Conservation (phyloP, 2,797 vertebrate species). For the Fundulus diaphanus region DNA sequence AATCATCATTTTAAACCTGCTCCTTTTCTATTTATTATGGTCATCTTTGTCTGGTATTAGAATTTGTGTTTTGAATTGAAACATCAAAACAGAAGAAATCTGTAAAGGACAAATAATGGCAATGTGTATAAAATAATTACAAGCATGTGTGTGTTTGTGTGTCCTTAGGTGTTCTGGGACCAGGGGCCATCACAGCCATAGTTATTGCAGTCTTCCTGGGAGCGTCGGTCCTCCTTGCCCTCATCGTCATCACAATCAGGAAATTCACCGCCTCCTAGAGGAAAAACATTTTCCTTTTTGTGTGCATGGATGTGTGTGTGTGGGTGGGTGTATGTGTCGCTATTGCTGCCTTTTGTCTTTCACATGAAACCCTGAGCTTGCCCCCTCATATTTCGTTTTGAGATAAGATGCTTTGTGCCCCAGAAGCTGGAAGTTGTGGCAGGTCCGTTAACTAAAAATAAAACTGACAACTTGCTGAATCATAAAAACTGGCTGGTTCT, state of each 20-base stretch:
- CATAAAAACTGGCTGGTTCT: constrained; percentile 73
- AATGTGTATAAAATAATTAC: background rate
- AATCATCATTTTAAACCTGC: background rate
- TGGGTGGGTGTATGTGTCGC: constrained; percentile 2
- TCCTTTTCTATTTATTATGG: background rate
- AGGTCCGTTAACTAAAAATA: constrained; percentile 54
- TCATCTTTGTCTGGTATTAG: background rate
- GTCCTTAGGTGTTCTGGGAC: constrained; percentile 87
- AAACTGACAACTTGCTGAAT: constrained; percentile 26
- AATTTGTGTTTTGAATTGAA: background rate
- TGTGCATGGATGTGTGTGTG: constrained; percentile 2
- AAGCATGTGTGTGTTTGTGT: constrained; percentile 32
- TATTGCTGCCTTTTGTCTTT: constrained; percentile 4
- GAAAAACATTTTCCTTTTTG: constrained; percentile 2
- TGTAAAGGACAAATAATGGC: background rate
- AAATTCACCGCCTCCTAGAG: constrained; percentile 92
- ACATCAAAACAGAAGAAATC: background rate
- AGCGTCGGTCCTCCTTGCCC: constrained; percentile 92
- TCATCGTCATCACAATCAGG: constrained; percentile 92
- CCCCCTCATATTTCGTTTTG: background rate
- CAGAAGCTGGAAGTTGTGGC: constrained; percentile 57
- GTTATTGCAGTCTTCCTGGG: constrained; percentile 95
- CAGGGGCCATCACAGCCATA: constrained; percentile 94
- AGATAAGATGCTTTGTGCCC: constrained; percentile 32
- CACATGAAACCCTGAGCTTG: background rate